These are phyloP conservation scores for Rhinolophus sinicus DNA, from an alignment of 2,113 vertebrate species.

Conservation along the genomic window DNA sequence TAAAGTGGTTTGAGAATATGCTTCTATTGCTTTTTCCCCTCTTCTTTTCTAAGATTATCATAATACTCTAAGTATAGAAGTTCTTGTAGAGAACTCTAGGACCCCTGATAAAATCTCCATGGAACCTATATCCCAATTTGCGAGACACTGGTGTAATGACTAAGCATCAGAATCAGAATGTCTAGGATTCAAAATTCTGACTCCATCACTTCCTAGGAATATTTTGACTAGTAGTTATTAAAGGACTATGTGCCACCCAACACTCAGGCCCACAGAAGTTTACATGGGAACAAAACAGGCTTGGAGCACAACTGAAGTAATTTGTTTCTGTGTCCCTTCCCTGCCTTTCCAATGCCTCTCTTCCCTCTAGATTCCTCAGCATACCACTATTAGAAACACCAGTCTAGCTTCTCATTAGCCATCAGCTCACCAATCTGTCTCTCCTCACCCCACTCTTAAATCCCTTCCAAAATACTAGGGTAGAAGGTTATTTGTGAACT, in stretches of 20 bases:
- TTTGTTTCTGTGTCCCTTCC: neutral
- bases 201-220: neutral
- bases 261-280: neutral
- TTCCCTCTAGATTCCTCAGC: no score
- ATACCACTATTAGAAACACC: neutral
- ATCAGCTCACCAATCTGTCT: neutral
- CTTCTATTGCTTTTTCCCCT: neutral
- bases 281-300: neutral
- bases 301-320: neutral
- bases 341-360: neutral
- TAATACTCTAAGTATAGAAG: neutral
- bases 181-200: neutral
- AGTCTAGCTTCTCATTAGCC: neutral
- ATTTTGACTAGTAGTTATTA: neutral
- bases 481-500: neutral
- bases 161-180: neutral
- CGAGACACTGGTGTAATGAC: neutral
- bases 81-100: neutral
- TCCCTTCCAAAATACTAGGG: neutral
- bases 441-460: neutral
- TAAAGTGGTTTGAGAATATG: neutral
- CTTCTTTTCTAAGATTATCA: neutral
- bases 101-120: neutral
- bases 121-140: neutral
- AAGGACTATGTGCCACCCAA: neutral